phyloP scores from a whole-genome alignment of 2,113 vertebrate genomes.

The Cavia porcellus region DNA sequence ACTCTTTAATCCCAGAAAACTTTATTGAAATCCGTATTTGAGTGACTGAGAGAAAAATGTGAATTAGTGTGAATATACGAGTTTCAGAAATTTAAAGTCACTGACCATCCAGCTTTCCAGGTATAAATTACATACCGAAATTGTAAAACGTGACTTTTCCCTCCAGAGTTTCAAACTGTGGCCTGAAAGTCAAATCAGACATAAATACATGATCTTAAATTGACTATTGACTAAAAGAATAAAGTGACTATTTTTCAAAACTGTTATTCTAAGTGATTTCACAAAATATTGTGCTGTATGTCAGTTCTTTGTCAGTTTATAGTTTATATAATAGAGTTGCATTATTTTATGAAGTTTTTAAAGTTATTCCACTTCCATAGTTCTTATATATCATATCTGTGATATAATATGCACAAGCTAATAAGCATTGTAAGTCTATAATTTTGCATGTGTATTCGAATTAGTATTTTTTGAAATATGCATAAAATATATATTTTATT shows the following conservation, averaged over 20 bases:
- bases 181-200: not conserved
- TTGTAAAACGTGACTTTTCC: not conserved
- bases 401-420: not conserved
- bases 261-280: not conserved
- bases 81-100: not conserved
- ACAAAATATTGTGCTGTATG: not conserved
- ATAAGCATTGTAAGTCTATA: not conserved
- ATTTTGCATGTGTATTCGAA: not conserved
- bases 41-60: not conserved
- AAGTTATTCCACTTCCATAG: not conserved
- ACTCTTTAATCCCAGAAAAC: not conserved
- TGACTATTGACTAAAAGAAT: not conserved
- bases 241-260: not conserved
- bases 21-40: not conserved
- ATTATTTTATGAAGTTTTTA: not conserved
- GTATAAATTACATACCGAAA: not conserved
- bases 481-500: not conserved
- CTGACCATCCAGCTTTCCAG: not conserved
- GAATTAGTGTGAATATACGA: not conserved
- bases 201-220: not conserved
- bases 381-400: not conserved
- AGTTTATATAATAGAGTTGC: not conserved
- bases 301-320: not conserved
- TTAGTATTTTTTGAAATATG: not conserved
- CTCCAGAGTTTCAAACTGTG: not conserved